phyloP scores from a whole-genome alignment of 2,888 invertebrate species.

The Cataglyphis cursor region DNA sequence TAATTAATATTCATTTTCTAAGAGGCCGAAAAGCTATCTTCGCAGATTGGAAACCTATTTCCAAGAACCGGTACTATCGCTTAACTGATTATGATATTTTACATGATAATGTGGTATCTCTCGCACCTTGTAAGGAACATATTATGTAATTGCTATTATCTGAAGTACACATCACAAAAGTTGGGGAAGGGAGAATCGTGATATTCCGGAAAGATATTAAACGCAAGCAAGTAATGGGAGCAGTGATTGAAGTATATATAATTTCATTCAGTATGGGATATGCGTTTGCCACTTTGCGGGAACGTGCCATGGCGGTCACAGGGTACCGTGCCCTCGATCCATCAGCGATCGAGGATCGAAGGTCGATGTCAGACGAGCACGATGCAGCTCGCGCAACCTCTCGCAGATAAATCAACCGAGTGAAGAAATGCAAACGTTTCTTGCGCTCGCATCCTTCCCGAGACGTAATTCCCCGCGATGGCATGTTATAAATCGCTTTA shows the following conservation, averaged over 20 bases:
- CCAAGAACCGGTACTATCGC: slow-evolving; percentile 34
- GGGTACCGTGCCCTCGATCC: slow-evolving; percentile 51
- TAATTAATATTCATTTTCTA: slow-evolving; percentile 32
- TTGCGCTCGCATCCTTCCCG: slow-evolving; percentile 2
- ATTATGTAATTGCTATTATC: slow-evolving; percentile 35
- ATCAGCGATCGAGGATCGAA: slow-evolving; percentile 56
- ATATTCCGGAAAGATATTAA: background rate
- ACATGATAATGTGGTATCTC: slow-evolving; percentile 41
- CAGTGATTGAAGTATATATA: slow-evolving; percentile 51
- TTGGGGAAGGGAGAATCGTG: background rate
- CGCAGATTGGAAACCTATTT: slow-evolving; percentile 39
- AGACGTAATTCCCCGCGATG: slow-evolving; percentile 15
- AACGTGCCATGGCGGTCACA: slow-evolving; percentile 48
- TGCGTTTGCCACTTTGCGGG: slow-evolving; percentile 43
- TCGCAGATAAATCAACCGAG: slow-evolving; percentile 46
- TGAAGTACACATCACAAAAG: slow-evolving; percentile 28
- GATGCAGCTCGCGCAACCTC: slow-evolving; percentile 44
- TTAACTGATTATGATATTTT: slow-evolving; percentile 62
- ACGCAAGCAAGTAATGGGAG: slow-evolving; percentile 56
- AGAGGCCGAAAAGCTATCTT: background rate
- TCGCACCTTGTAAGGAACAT: background rate
- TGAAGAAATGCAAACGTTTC: slow-evolving; percentile 30
- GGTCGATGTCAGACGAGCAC: slow-evolving; percentile 50
- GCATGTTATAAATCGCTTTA: slow-evolving; percentile 40
- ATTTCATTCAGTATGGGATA: slow-evolving; percentile 46